Evolutionary conservation across 1,140 invertebrate species (phyloP).

Genomic region (Arion vulgaris): DNA sequence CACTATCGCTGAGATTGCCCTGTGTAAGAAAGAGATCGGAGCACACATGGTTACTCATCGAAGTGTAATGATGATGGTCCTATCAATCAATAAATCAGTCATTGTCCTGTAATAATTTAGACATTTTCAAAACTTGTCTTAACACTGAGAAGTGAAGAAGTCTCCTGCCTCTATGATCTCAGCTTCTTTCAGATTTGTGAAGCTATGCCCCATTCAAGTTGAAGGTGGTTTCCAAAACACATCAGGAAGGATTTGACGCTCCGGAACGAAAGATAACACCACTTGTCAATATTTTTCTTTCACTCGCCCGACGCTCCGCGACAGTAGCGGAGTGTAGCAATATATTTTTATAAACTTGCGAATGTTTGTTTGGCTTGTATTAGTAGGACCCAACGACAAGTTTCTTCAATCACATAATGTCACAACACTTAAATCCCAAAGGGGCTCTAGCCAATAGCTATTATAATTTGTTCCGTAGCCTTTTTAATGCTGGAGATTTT

Average conservation of each 20-base stretch:
- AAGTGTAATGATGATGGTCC: no score
- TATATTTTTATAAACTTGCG: conserved; percentile 13
- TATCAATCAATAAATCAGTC: no score
- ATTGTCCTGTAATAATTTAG: no score
- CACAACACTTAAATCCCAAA: conserved; percentile 4
- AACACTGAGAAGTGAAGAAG: not conserved
- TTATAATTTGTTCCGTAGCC: conserved; percentile 3
- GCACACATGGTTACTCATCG: no score
- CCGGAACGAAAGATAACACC: conserved; percentile 9
- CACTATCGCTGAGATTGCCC: no score
- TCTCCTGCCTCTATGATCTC: not conserved
- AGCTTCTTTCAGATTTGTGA: no score
- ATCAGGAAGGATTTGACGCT: not conserved
- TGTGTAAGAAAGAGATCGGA: no score
- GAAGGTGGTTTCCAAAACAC: not conserved
- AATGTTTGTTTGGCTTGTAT: conserved; percentile 16
- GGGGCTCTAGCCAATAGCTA: not conserved
- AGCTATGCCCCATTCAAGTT: not conserved
- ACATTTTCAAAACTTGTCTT: not conserved
- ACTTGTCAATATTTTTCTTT: conserved; percentile 13
- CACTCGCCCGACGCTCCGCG: not conserved
- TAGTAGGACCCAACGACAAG: not conserved
- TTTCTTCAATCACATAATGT: conserved; percentile 5
- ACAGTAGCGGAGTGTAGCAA: not conserved
- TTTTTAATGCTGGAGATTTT: conserved; percentile 3